Conservation (phyloP, 37 sponge, comb jelly and placozoan species). For the Oscarella lobularis region DNA sequence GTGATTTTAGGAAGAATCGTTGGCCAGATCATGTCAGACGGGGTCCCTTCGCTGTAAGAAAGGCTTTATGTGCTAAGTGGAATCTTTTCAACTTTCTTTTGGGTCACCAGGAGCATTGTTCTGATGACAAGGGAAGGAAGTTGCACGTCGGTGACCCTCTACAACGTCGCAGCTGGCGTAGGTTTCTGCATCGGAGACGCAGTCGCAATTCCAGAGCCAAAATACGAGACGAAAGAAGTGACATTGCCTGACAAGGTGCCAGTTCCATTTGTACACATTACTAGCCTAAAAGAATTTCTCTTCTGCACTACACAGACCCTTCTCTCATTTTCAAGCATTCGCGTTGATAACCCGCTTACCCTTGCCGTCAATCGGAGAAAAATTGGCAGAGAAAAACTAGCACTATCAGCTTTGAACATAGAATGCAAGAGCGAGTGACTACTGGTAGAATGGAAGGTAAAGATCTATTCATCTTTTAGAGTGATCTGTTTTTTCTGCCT, state of each 20-base stretch:
- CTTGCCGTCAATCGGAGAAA: background rate
- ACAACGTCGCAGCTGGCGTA: no score
- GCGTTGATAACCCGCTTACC: background rate
- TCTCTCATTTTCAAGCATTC: background rate
- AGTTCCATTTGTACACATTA: background rate
- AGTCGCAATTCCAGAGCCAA: background rate
- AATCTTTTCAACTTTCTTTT: no score
- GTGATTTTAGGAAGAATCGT: background rate
- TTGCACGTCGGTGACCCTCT: no score
- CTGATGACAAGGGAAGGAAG: no score
- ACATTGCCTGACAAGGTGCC: background rate
- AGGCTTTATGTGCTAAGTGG: no score
- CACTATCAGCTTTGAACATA: background rate
- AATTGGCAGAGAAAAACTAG: background rate
- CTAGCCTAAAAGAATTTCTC: background rate
- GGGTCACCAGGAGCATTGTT: no score
- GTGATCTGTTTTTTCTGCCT: no score
- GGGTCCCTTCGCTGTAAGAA: no score
- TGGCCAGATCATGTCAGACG: background rate
- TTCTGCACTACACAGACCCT: background rate
- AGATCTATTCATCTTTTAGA: no score
- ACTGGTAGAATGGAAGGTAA: no score
- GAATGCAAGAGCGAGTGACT: background rate
- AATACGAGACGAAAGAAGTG: background rate
- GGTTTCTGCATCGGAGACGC: background rate